Percentiles rank a stretch among this genome's conserved stretches.
phyloP scores from a whole-genome alignment of 2,888 invertebrate species.

The Cryptocheilus praepositus region DNA sequence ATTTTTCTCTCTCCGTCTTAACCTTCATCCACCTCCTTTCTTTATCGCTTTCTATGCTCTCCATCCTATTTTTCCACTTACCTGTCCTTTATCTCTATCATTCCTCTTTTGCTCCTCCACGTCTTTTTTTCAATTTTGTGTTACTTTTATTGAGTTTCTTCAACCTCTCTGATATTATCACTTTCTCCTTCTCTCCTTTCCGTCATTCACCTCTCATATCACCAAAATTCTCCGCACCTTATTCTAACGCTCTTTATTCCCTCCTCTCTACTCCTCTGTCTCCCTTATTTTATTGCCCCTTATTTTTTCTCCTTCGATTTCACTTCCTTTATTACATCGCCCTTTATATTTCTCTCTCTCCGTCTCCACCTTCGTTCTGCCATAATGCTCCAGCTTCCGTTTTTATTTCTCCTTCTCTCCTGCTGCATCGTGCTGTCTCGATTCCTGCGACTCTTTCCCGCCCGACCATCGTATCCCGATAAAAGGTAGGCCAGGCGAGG shows the following conservation, averaged over 20 bases:
- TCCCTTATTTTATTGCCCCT: no score
- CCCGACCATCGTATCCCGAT: slow-evolving; percentile 17
- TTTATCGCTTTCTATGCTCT: neutral
- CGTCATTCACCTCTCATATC: neutral
- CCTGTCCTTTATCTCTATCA: no score
- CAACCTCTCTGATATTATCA: no score
- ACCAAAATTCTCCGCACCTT: no score
- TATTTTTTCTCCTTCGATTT: slow-evolving; percentile 11
- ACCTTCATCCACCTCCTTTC: slow-evolving; percentile 8
- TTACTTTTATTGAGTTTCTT: no score
- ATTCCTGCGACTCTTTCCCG: neutral
- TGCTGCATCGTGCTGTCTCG: neutral
- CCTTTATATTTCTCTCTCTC: slow-evolving; percentile 30
- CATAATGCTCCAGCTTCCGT: neutral
- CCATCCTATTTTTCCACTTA: neutral
- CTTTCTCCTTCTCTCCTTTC: neutral
- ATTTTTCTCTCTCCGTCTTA: slow-evolving; percentile 1
- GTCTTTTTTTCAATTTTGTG: no score
- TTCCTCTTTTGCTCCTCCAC: no score
- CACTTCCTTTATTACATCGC: slow-evolving; percentile 5
- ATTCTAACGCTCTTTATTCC: no score
- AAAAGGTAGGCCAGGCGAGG: slow-evolving; percentile 42
- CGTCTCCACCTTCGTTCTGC: neutral
- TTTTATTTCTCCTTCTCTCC: neutral
- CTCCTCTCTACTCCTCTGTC: neutral